Percentiles rank a stretch among this genome's conserved stretches.
Conservation (phyloP, 1,140 invertebrate species). For the Belonocnema kinseyi region DNA sequence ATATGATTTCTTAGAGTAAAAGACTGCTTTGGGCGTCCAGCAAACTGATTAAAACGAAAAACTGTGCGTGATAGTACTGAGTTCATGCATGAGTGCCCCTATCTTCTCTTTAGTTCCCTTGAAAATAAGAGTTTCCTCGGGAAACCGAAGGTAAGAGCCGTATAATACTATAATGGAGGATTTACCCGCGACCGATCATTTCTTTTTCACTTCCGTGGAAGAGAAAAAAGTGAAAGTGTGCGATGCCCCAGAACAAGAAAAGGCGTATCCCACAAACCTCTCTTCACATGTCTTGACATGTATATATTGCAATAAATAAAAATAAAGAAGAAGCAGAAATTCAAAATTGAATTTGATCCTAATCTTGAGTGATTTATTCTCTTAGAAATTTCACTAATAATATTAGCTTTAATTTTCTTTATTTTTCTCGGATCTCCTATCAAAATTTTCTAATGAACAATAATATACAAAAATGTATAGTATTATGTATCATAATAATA, state of each 20-base stretch:
- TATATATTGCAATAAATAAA: neutral
- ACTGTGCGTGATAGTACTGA: slow-evolving; percentile 3
- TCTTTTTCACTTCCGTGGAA: slow-evolving; percentile 65
- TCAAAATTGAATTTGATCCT: neutral
- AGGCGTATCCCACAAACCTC: neutral
- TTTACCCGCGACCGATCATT: slow-evolving; percentile 43
- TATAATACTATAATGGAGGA: slow-evolving; percentile 54
- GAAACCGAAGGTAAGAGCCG: slow-evolving; percentile 42
- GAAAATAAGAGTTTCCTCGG: slow-evolving; percentile 54
- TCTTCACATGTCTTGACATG: neutral
- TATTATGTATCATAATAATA: too few species aligned
- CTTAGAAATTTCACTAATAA: neutral
- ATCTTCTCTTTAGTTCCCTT: slow-evolving; percentile 40
- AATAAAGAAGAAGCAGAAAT: neutral
- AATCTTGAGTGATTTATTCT: neutral
- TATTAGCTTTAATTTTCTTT: too few species aligned
- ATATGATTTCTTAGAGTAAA: neutral
- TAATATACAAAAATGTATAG: too few species aligned
- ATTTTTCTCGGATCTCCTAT: too few species aligned
- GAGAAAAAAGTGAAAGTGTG: slow-evolving; percentile 64
- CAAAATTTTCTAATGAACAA: too few species aligned
- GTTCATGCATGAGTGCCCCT: slow-evolving; percentile 49
- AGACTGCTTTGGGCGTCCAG: slow-evolving; percentile 29
- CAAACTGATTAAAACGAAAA: neutral
- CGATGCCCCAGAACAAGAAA: slow-evolving; percentile 49